These are phyloP conservation scores for Temnothorax longispinosus DNA, from an alignment of 1,140 invertebrate genomes.

Conservation along the genomic window DNA sequence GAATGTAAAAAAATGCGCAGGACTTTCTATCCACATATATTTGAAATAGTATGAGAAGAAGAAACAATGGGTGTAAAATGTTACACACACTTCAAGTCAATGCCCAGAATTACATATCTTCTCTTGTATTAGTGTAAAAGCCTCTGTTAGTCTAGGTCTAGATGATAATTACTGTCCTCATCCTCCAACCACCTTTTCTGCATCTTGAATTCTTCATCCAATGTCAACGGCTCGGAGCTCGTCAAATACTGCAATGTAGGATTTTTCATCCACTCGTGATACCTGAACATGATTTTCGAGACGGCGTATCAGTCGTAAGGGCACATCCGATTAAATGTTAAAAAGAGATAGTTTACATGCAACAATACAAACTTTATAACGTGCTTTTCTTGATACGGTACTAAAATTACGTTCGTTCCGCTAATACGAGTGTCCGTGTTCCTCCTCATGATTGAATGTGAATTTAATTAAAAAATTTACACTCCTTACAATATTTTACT, in stretches of 20 bases:
- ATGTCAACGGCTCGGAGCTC: conserved; percentile 93
- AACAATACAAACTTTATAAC: conserved; percentile 88
- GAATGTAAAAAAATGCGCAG: no score
- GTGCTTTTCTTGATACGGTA: conserved; percentile 90
- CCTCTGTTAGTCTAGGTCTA: not conserved
- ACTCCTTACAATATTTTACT: not conserved
- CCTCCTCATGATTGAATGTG: conserved; percentile 84
- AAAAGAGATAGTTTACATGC: not conserved
- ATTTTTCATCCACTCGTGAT: conserved; percentile 97
- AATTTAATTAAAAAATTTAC: not conserved
- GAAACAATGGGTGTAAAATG: no score
- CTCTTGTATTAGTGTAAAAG: not conserved
- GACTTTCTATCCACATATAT: no score
- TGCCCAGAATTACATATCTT: no score
- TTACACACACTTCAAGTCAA: no score
- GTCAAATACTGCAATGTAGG: conserved; percentile 93
- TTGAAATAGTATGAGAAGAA: no score
- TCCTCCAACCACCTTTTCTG: conserved; percentile 95
- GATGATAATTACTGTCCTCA: conserved; percentile 90
- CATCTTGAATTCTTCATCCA: conserved; percentile 96
- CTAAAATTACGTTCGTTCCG: conserved; percentile 88
- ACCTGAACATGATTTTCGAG: conserved; percentile 85
- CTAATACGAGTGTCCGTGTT: conserved; percentile 88
- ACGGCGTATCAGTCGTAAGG: not conserved
- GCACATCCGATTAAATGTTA: not conserved